Percentiles rank a stretch among this genome's conserved stretches.
These are phyloP conservation scores for Aphelinus certus DNA, from an alignment of 1,140 invertebrate species.

Conservation along the genomic window DNA sequence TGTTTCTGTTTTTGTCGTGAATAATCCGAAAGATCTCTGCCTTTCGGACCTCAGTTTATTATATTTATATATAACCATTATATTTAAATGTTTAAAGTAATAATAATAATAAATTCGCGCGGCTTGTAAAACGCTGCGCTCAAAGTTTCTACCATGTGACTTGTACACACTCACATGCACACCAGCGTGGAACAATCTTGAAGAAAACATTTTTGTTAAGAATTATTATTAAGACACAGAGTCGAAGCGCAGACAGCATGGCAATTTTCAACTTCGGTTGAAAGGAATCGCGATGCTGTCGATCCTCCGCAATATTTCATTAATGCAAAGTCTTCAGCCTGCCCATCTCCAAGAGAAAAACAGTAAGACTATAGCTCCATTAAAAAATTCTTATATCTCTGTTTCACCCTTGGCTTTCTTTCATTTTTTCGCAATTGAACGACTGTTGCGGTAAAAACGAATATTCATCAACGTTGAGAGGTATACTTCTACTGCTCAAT, in stretches of 20 bases:
- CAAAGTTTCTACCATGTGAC: slow-evolving; percentile 10
- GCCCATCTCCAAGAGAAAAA: background rate
- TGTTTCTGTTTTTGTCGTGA: slow-evolving; percentile 19
- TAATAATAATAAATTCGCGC: slow-evolving; percentile 26
- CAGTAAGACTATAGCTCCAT: background rate
- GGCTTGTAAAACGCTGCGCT: background rate
- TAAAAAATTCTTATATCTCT: slow-evolving; percentile 24
- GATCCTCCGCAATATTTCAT: no score
- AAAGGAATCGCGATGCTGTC: no score
- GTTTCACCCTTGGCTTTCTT: slow-evolving; percentile 2
- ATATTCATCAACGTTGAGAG: slow-evolving; percentile 25
- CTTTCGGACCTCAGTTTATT: slow-evolving; percentile 20
- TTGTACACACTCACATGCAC: slow-evolving; percentile 12
- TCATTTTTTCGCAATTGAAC: slow-evolving; percentile 46
- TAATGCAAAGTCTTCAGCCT: no score
- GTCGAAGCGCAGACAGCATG: no score
- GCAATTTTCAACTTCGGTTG: no score
- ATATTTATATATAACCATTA: slow-evolving; percentile 54
- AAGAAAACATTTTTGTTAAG: slow-evolving; percentile 6
- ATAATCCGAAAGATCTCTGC: background rate
- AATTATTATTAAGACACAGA: slow-evolving; percentile 15
- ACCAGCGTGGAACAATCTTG: slow-evolving; percentile 2
- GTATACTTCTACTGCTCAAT: slow-evolving; percentile 33
- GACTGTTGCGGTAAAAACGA: slow-evolving; percentile 43
- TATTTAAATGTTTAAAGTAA: slow-evolving; percentile 50